Percentiles rank a stretch among this genome's conserved stretches.
phyloP scores from a whole-genome alignment of 2,797 vertebrate species.

The Mastacembelus armatus region DNA sequence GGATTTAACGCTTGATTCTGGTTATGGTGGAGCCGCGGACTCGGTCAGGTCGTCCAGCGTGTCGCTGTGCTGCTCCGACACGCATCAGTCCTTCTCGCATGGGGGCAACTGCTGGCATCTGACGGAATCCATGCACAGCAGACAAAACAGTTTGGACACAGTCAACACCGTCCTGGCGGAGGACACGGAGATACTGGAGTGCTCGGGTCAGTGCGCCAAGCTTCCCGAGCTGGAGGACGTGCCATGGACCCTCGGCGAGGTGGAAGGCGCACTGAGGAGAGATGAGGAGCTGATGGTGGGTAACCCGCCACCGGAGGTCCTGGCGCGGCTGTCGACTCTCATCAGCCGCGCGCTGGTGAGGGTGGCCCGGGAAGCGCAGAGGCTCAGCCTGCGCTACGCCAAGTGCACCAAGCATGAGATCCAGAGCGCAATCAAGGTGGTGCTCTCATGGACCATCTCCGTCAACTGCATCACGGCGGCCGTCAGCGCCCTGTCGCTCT shows the following conservation, averaged over 20 bases:
- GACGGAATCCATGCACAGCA: slow-evolving; percentile 90
- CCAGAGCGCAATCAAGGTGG: slow-evolving; percentile 86
- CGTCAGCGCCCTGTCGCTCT: slow-evolving; percentile 85
- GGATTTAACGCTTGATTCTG: slow-evolving; percentile 90
- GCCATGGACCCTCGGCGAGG: slow-evolving; percentile 87
- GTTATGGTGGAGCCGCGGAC: slow-evolving; percentile 90
- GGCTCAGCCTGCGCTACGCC: slow-evolving; percentile 86
- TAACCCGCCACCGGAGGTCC: slow-evolving; percentile 75
- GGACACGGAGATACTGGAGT: slow-evolving; percentile 85
- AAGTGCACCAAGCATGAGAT: slow-evolving; percentile 88
- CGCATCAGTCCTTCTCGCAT: slow-evolving; percentile 84
- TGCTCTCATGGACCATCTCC: slow-evolving; percentile 87
- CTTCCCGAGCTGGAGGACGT: slow-evolving; percentile 87
- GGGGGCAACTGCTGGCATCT: slow-evolving; percentile 87
- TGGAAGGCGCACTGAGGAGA: slow-evolving; percentile 83
- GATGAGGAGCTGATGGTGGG: slow-evolving; percentile 77
- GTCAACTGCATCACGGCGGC: slow-evolving; percentile 86
- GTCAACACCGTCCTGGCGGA: slow-evolving; percentile 88
- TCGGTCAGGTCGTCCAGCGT: slow-evolving; percentile 89
- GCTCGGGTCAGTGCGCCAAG: slow-evolving; percentile 84
- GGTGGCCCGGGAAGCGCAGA: slow-evolving; percentile 86
- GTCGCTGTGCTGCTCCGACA: slow-evolving; percentile 87
- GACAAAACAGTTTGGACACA: slow-evolving; percentile 97
- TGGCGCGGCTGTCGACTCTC: slow-evolving; percentile 81
- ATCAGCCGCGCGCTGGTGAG: slow-evolving; percentile 83